A percentile compares a stretch with the other conserved stretches of the same genome.
Conservation (phyloP, 2,113 vertebrate genomes). For the Pseudonaja textilis region DNA sequence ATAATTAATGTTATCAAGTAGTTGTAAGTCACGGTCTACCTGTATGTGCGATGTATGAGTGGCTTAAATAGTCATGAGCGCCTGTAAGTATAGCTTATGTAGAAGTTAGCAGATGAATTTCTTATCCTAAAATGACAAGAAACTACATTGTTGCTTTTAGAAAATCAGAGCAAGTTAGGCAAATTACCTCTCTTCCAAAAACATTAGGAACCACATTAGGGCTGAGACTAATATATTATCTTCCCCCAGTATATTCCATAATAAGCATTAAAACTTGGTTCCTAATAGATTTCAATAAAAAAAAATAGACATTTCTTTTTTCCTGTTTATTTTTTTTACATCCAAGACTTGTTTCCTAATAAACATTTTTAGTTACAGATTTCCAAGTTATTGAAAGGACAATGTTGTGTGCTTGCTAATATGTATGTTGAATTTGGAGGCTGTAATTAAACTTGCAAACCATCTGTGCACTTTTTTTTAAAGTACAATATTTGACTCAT, state of each 20-base stretch:
- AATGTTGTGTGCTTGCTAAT: conserved; percentile 46
- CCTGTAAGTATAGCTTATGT: not conserved
- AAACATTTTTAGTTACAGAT: not conserved
- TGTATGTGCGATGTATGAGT: not conserved
- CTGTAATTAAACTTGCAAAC: conserved; percentile 68
- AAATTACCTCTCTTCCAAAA: not conserved
- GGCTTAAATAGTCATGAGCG: not conserved
- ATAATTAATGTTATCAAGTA: too few relatives aligned
- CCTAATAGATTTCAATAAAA: not conserved
- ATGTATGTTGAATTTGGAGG: conserved; percentile 39
- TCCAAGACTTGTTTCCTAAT: not conserved
- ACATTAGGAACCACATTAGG: not conserved
- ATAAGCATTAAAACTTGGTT: not conserved
- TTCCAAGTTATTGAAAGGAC: conserved; percentile 46
- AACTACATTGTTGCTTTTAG: not conserved
- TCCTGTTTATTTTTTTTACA: not conserved
- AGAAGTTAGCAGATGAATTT: not conserved
- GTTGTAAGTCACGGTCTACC: too few relatives aligned
- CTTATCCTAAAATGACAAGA: not conserved
- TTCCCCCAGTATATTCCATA: not conserved
- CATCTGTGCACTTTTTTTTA: conserved; percentile 64
- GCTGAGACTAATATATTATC: not conserved
- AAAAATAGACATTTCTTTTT: not conserved
- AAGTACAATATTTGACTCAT: conserved; percentile 50
- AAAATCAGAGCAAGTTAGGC: not conserved